Conservation (phyloP, 1,140 invertebrate genomes). For the Sesamia nonagrioides region DNA sequence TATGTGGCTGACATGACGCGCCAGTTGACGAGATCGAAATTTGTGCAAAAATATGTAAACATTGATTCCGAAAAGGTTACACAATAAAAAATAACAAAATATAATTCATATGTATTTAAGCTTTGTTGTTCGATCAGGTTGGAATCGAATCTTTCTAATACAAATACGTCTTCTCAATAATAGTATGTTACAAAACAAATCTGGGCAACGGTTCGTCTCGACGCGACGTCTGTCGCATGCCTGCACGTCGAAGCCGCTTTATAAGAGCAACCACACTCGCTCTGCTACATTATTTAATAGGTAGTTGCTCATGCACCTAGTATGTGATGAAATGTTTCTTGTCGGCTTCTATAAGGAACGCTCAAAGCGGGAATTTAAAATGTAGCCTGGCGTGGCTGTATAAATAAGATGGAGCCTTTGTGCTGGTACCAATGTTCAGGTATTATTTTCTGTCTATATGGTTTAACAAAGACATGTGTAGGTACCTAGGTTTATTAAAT, state of each 20-base stretch:
- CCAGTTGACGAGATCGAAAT: too few species aligned
- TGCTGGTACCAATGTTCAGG: background rate
- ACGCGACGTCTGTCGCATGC: slow-evolving; percentile 23
- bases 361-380: slow-evolving; percentile 43
- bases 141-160: background rate
- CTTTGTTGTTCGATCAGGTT: background rate
- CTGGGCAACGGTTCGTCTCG: slow-evolving; percentile 25
- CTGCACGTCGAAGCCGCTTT: slow-evolving; percentile 45
- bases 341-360: slow-evolving; percentile 22
- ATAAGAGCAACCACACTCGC: slow-evolving; percentile 45
- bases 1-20: slow-evolving; percentile 7
- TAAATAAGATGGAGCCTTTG: slow-evolving; percentile 2
- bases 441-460: background rate
- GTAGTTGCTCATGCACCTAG: slow-evolving; percentile 37
- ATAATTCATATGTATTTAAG: too few species aligned
- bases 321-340: slow-evolving; percentile 47
- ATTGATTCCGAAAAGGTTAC: background rate
- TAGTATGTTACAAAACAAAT: slow-evolving; percentile 32
- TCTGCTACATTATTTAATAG: slow-evolving; percentile 49
- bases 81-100: too few species aligned
- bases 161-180: slow-evolving; percentile 15
- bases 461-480: too few species aligned
- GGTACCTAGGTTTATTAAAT: too few species aligned
- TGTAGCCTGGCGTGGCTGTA: background rate
- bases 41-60: slow-evolving; percentile 17